Conservation (phyloP, 1,140 invertebrate genomes). For the Cydia pomonella region DNA sequence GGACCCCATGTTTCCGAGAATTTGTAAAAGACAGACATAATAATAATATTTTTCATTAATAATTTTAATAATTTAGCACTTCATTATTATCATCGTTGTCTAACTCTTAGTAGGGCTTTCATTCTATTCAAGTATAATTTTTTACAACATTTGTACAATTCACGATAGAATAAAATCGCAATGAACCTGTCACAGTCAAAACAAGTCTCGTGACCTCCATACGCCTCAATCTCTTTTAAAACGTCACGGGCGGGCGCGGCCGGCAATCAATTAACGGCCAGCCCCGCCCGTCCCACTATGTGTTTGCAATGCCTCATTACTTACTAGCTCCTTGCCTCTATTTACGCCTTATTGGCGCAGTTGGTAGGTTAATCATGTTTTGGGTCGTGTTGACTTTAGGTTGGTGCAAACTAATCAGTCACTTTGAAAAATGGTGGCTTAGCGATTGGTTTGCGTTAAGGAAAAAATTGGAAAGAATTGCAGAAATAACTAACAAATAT, state of each 20-base stretch:
- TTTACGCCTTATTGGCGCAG: conserved; percentile 49
- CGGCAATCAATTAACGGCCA: conserved; percentile 49
- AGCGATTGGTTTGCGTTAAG: neutral
- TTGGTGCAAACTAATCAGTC: neutral
- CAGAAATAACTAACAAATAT: too few relatives aligned
- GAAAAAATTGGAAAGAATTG: neutral
- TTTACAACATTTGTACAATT: too few relatives aligned
- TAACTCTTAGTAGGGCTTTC: too few relatives aligned
- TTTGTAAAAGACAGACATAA: too few relatives aligned
- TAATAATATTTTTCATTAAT: too few relatives aligned
- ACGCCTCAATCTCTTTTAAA: conserved; percentile 32
- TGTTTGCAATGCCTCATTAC: conserved; percentile 55
- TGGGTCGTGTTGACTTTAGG: neutral
- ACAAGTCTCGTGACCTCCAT: conserved; percentile 29
- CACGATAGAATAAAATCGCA: neutral
- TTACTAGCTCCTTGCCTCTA: conserved; percentile 47
- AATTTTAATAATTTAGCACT: too few relatives aligned
- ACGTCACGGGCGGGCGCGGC: conserved; percentile 37
- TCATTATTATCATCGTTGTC: too few relatives aligned
- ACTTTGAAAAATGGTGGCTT: conserved; percentile 10
- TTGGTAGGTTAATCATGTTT: conserved; percentile 33
- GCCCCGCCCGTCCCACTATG: conserved; percentile 47
- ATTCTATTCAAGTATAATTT: too few relatives aligned
- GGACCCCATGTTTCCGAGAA: too few relatives aligned
- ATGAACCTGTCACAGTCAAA: conserved; percentile 25